A percentile compares a stretch with the other conserved stretches of the same genome.
Evolutionary conservation across 2,888 invertebrate species (phyloP).

Genomic region (Phaedon cochleariae): DNA sequence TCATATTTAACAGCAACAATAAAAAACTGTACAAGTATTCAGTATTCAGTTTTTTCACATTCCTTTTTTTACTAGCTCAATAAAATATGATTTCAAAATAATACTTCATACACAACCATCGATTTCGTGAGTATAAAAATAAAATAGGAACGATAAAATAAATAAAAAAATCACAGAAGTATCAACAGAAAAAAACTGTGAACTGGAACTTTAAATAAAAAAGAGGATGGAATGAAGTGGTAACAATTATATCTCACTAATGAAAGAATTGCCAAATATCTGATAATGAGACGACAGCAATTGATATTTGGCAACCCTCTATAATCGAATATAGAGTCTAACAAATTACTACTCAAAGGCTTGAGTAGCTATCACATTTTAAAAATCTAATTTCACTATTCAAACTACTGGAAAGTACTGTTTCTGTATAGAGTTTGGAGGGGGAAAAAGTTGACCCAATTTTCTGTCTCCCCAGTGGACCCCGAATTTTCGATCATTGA

Average conservation of each 20-base stretch:
- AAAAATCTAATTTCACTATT: constrained; percentile 47
- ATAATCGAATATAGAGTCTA: constrained; percentile 40
- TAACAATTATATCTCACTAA: constrained; percentile 60
- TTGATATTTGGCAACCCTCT: constrained; percentile 34
- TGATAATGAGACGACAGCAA: constrained; percentile 18
- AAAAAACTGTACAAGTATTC: too few relatives aligned
- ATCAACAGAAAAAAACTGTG: constrained; percentile 33
- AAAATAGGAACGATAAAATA: constrained; percentile 27
- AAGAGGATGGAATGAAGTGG: constrained; percentile 53
- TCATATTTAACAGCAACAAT: too few relatives aligned
- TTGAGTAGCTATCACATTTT: constrained; percentile 56
- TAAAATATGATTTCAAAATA: constrained; percentile 42
- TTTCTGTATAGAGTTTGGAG: constrained; percentile 10
- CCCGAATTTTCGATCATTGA: too few relatives aligned
- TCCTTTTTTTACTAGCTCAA: background rate
- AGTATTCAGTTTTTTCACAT: too few relatives aligned
- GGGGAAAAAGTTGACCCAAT: background rate
- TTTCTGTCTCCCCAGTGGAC: background rate
- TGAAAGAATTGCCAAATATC: constrained; percentile 38
- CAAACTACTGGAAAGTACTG: constrained; percentile 22
- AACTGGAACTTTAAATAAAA: constrained; percentile 32
- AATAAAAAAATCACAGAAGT: constrained; percentile 41
- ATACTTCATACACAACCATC: constrained; percentile 56
- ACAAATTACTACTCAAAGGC: constrained; percentile 47
- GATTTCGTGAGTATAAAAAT: constrained; percentile 28